phyloP scores from a whole-genome alignment of 2,888 invertebrate genomes.

The Laspeyria flexula region DNA sequence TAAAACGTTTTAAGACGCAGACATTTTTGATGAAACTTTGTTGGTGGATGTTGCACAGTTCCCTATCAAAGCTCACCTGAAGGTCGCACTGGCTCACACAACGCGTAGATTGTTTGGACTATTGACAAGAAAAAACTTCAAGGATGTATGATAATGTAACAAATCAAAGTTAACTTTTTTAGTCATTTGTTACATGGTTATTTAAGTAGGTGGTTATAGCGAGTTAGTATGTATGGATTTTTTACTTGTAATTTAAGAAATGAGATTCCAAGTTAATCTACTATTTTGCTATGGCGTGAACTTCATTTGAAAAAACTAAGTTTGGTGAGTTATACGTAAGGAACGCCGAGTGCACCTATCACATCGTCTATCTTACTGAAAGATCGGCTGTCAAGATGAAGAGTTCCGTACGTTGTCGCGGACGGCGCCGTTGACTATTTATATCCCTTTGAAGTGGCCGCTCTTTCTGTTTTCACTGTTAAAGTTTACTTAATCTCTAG shows the following conservation, averaged over 20 bases:
- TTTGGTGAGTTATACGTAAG: constrained; percentile 20
- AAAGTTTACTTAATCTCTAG: constrained; percentile 50
- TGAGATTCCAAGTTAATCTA: neutral
- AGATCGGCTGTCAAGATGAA: constrained; percentile 54
- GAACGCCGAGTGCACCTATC: constrained; percentile 25
- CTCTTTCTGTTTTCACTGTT: constrained; percentile 59
- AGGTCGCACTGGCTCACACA: constrained; percentile 42
- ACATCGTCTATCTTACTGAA: constrained; percentile 45
- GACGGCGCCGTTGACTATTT: constrained; percentile 62
- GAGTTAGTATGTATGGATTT: neutral
- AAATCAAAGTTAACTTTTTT: constrained; percentile 41
- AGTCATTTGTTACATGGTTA: constrained; percentile 19
- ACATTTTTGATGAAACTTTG: constrained; percentile 3
- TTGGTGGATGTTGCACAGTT: constrained; percentile 21
- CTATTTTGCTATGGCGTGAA: neutral
- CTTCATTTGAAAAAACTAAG: neutral
- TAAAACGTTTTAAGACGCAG: neutral
- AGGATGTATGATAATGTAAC: constrained; percentile 46
- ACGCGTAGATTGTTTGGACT: constrained; percentile 46
- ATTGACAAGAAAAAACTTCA: constrained; percentile 47
- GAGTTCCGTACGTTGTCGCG: constrained; percentile 56
- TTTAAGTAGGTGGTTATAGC: constrained; percentile 6
- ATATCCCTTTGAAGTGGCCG: constrained; percentile 72
- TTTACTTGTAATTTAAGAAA: neutral
- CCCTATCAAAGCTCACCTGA: constrained; percentile 41